Evolutionary conservation across 2,888 invertebrate genomes (phyloP), one percentile per base, ranked within the genome.

Genomic region (Lepidonotus clava): DNA sequence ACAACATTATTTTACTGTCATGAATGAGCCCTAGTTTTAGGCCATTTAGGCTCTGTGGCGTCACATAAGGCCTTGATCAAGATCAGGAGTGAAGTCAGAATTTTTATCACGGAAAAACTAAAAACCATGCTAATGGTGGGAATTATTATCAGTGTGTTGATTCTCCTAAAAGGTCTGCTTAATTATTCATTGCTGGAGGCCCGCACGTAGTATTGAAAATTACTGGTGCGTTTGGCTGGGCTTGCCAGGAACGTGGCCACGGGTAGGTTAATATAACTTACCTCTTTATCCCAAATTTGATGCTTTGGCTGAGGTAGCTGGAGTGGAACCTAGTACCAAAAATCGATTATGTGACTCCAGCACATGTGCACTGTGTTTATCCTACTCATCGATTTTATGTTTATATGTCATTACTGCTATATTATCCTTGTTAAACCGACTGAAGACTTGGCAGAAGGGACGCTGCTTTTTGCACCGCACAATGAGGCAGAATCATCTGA

Each of bases 121-220:
- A n/a, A n/a, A n/a, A n/a, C n/a, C n/a, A n/a, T n/a, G n/a, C n/a
- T 71, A 14, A 71, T 71, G 71, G 38, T 38, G n/a, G 14, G 71
- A 71, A 71, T 71, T 34, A 71, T 71, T 71, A 71, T 38, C 71
- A 71, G 34, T 71, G 14, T 71, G 71, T 71, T 38, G 38, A 71
- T 36, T 71, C n/a, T 38, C 4, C 71, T n/a, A 11, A 66, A 71
- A 71, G 71, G 71, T 21, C 11, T 36, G 38, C 36, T 71, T 71
- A 71, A 71, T 71, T 71, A 71, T 71, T 71, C 71, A 71, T 71
- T 18, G 24, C 36, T 36, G 2, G 38, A 71, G 34, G 71, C 71
- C 71, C 71, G 71, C 38, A 71, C 38, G 71, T 71, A 71, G 71
- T 18, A 71, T 71, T 71, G 71, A 71, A 71, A 71, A 1, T 6